Percentiles rank a stretch among this genome's conserved stretches.
phyloP scores from a whole-genome alignment of 1,140 invertebrate species.

The Panagrolaimus sp. region DNA sequence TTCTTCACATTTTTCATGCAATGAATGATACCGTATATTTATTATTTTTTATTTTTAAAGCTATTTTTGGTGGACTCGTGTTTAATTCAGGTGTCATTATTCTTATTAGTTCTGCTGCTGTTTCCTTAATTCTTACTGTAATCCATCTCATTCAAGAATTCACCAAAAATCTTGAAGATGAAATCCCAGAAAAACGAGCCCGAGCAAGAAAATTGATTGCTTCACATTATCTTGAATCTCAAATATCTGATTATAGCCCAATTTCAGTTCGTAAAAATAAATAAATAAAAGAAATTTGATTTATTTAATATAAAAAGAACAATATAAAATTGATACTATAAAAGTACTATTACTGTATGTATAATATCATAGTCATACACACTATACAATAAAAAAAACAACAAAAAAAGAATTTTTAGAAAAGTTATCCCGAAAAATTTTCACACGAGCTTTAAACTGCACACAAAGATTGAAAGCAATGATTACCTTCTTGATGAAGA shows the following conservation, averaged over 20 bases:
- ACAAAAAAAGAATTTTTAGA: too few relatives aligned
- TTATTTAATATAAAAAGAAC: too few relatives aligned
- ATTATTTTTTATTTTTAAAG: background rate
- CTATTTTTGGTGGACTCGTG: constrained; percentile 17
- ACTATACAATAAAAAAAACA: too few relatives aligned
- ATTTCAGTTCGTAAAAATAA: too few relatives aligned
- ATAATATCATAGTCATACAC: too few relatives aligned
- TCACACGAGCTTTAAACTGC: too few relatives aligned
- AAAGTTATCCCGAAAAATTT: too few relatives aligned
- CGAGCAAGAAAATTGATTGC: constrained; percentile 29
- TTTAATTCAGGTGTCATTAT: background rate
- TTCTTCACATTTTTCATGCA: constrained; percentile 27
- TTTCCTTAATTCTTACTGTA: background rate
- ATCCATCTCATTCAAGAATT: background rate
- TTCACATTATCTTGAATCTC: constrained; percentile 33
- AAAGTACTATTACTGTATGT: too few relatives aligned
- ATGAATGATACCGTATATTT: background rate
- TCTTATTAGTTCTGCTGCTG: constrained; percentile 15
- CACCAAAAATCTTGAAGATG: background rate
- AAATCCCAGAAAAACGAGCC: background rate
- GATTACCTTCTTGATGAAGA: too few relatives aligned
- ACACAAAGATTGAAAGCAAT: too few relatives aligned
- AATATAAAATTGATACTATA: too few relatives aligned
- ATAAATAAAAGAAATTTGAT: too few relatives aligned
- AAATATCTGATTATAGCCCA: background rate